Base-by-base conservation (phyloP, 1,140 invertebrate genomes). In the Aethina tumida region DNA sequence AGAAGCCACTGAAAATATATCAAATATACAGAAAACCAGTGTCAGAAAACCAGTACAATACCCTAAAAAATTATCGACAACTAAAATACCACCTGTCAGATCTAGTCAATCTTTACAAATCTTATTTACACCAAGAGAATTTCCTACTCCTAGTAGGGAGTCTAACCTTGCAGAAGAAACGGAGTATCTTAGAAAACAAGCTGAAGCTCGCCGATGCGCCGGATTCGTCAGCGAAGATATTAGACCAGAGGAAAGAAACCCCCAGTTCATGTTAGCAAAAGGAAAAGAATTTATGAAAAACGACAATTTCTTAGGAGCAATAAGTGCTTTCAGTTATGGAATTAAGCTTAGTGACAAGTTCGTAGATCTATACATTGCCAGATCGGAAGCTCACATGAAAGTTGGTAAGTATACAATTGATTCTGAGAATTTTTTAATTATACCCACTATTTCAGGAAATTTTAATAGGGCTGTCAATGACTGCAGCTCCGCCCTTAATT, bases 71-170 rank as follows among this genome's bases (percentile, higher is more conserved):
- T 59, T 55, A 44, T 41, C 58, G 39, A 60, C 66, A 58, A 34
- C 30, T 17, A 42, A 55, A 8, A 58, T 46, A 43, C 52, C 60
- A 45, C 19, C 29, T 41, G 30, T 75, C 20, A 68, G 86, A 55
- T 56, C 69, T 52, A 58, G 47, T 32, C 69, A 66, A 16, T 66
- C 64, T 13, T 73, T 90, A 26, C 62, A 73, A 36, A 71, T 90
- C 8, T 71, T 61, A 18, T 89, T 90, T 55, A 86, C 85, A 1
- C 73, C 76, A 7, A 64, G 87, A 39, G 69, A 71, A 27, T 89
- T 92, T 60, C 81, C 84, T 3, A 91, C 88, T 7, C 85, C 88
- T 1, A 76, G 74, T 13, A 65, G 88, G 55, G 86, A 92, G 61
- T 90, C 85, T 4, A 68, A 68, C 39, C 67, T 70, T 9, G 55